phyloP scores from a whole-genome alignment of 1,140 invertebrate genomes.

The Potamilus streckersoni region DNA sequence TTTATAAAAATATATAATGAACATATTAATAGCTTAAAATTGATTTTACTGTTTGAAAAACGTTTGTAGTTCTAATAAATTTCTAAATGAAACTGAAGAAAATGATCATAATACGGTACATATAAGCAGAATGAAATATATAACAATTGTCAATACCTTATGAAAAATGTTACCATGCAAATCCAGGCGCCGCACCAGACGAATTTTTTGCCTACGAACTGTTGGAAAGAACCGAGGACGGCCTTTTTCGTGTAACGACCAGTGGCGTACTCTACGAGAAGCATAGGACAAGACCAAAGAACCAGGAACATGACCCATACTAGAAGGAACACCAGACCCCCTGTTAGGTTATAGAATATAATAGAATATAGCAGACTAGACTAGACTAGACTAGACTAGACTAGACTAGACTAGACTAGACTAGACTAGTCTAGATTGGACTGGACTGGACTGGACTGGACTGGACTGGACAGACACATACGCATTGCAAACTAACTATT shows the following conservation, averaged over 20 bases:
- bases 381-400: too few species aligned
- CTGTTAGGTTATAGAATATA: conserved; percentile 20
- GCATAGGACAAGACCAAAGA: conserved; percentile 60
- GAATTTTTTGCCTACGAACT: conserved; percentile 47
- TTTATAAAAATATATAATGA: background rate
- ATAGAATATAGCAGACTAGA: too few species aligned
- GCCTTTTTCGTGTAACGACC: conserved; percentile 58
- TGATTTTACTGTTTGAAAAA: too few species aligned
- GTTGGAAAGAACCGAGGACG: conserved; percentile 51
- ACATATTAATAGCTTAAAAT: background rate
- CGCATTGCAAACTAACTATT: too few species aligned
- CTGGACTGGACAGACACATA: too few species aligned
- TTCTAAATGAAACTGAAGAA: background rate
- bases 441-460: too few species aligned
- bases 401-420: too few species aligned
- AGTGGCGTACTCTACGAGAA: conserved; percentile 59
- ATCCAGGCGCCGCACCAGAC: conserved; percentile 62
- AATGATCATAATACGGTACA: background rate
- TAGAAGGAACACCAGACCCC: conserved; percentile 59
- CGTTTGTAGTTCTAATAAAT: too few species aligned
- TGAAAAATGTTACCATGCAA: conserved; percentile 55
- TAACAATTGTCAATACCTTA: conserved; percentile 16
- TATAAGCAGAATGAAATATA: background rate
- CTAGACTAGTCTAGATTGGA: too few species aligned
- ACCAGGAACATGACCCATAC: conserved; percentile 60